Evolutionary conservation across 1,140 invertebrate genomes (phyloP).

Genomic region (Lasioglossum baleicum): DNA sequence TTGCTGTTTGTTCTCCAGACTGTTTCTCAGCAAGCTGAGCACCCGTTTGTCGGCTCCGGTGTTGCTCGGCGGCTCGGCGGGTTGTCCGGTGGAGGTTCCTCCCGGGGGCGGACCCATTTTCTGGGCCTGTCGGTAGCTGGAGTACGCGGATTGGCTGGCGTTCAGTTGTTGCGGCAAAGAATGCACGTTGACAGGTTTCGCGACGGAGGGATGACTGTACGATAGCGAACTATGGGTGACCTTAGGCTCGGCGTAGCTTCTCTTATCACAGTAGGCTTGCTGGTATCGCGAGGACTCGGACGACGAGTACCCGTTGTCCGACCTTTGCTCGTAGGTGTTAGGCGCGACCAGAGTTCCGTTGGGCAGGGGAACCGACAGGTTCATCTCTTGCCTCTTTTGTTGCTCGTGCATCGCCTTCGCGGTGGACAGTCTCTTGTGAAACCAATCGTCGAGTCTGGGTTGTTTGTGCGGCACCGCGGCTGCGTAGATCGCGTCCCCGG

Average conservation of each 20-base stretch:
- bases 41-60: conserved; percentile 84
- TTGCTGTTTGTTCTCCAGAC: conserved; percentile 84
- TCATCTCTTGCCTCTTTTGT: conserved; percentile 71
- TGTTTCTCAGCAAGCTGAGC: conserved; percentile 84
- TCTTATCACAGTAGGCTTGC: conserved; percentile 76
- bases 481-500: conserved; percentile 65
- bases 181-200: conserved; percentile 53
- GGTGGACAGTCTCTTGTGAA: conserved; percentile 79
- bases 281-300: conserved; percentile 67
- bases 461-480: conserved; percentile 75
- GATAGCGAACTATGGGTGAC: conserved; percentile 52
- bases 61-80: conserved; percentile 67
- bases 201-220: conserved; percentile 61
- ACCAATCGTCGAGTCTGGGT: conserved; percentile 80
- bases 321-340: conserved; percentile 64
- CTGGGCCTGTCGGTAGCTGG: conserved; percentile 62
- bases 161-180: conserved; percentile 55
- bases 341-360: conserved; percentile 67
- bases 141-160: conserved; percentile 57
- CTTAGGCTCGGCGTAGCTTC: conserved; percentile 67
- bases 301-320: conserved; percentile 63
- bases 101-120: conserved; percentile 18
- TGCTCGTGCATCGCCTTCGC: conserved; percentile 64
- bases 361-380: conserved; percentile 55
- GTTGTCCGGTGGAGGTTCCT: conserved; percentile 22